Evolutionary conservation across 2,888 invertebrate genomes (phyloP), one percentile per base, ranked within the genome.

Genomic region (Lithophane leautieri): DNA sequence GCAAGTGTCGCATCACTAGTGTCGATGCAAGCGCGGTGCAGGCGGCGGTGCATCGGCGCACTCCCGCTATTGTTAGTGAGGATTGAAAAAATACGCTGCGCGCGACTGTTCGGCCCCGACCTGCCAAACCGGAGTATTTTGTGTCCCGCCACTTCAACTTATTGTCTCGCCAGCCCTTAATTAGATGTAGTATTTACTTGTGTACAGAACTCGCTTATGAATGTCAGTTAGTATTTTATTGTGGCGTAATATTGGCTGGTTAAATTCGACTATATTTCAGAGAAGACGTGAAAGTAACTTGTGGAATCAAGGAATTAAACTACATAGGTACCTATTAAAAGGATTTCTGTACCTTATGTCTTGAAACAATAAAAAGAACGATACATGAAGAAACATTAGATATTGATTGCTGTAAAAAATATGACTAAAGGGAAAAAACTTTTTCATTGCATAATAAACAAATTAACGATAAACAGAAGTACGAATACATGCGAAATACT

Each of bases 1-100:
- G 42, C 44, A 73, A 77, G 9, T 67, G 42, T 78, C 85, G 52
- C 94, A 85, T 90, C 94, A 91, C 94, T 94, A 93, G 70, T 75
- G 84, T 86, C 86, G 89, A 90, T 91, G 91, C 91, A 90, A 88
- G 86, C 82, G 76, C 84, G 90, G 90, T 92, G 91, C 92, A 91
- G 87, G 89, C 89, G 88, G 89, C 90, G 88, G 77, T 84, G 87
- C 90, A 88, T 82, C 89, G 66, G 73, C 73, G 77, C 79, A 81
- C 79, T 75, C 79, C 71, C 86, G 82, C 91, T 91, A 92, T 92
- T 91, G 91, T 93, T 91, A 86, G 84, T 87, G 81, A 76, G 86
- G 87, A 84, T 84, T 85, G 83, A 87, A 90, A 88, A 87, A 88
- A 87, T 86, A 78, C 78, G 73, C 79, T 81, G 81, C 62, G 61